A percentile compares a stretch with the other conserved stretches of the same genome.
phyloP scores from a whole-genome alignment of 1,140 invertebrate genomes.

The Penaeus vannamei region DNA sequence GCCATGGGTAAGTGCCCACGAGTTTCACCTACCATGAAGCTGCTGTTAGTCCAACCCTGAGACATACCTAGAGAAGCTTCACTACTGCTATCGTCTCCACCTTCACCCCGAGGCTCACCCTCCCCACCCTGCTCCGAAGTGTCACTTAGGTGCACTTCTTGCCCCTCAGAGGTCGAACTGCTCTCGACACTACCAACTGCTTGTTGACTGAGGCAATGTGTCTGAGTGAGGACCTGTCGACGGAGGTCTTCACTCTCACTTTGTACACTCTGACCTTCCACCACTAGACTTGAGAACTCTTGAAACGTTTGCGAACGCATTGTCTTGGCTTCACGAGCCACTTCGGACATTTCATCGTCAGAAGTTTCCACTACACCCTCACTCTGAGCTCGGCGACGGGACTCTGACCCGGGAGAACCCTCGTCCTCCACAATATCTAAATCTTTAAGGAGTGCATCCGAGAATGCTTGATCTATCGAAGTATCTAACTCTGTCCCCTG shows the following conservation, averaged over 20 bases:
- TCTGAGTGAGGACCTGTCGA: conserved; percentile 13
- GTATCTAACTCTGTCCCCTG: conserved; percentile 36
- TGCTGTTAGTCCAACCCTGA: conserved; percentile 7
- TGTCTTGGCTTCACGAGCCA: background rate
- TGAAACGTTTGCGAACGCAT: conserved; percentile 35
- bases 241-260: background rate
- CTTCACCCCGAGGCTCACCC: conserved; percentile 17
- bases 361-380: background rate
- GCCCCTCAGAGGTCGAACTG: conserved; percentile 34
- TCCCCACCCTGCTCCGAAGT: conserved; percentile 41
- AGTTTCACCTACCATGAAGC: background rate
- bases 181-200: conserved; percentile 50
- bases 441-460: conserved; percentile 39
- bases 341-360: background rate
- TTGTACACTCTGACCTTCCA: conserved; percentile 29
- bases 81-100: conserved; percentile 37
- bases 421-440: conserved; percentile 45
- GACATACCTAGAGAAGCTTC: conserved; percentile 53
- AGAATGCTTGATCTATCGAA: conserved; percentile 51
- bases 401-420: background rate
- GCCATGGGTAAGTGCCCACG: conserved; percentile 17
- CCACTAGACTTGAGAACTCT: conserved; percentile 46
- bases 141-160: conserved; percentile 3
- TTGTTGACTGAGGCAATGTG: conserved; percentile 46
- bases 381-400: background rate